Percentiles rank a stretch among this genome's conserved stretches.
These are phyloP conservation scores for Ornithoptera priamus DNA, from an alignment of 2,888 invertebrate genomes.

Conservation along the genomic window DNA sequence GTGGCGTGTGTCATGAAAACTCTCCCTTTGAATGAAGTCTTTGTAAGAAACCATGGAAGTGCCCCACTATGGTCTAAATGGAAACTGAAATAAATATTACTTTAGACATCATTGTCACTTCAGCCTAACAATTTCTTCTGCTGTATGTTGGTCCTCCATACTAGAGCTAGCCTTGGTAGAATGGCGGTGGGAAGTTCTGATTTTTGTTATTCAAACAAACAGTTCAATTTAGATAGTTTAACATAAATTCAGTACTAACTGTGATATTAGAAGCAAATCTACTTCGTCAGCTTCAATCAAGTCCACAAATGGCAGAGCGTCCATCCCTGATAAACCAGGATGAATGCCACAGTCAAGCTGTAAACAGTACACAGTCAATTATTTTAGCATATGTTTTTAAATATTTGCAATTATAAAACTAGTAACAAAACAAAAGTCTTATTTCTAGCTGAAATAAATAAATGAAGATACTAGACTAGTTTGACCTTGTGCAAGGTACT, in stretches of 20 bases:
- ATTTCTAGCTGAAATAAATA: no score
- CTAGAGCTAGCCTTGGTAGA: no score
- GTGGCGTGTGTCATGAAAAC: slow-evolving; percentile 99
- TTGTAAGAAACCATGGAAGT: slow-evolving; percentile 97
- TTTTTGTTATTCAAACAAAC: no score
- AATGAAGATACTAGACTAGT: no score
- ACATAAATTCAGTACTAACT: slow-evolving; percentile 79
- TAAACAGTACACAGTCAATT: slow-evolving; percentile 35
- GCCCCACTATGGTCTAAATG: slow-evolving; percentile 99
- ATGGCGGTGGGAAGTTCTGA: no score
- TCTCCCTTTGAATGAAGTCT: slow-evolving; percentile 97
- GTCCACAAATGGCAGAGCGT: slow-evolving; percentile 98
- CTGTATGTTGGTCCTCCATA: no score
- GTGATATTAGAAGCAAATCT: slow-evolving; percentile 95
- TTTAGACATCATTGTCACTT: not conserved
- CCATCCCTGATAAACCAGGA: slow-evolving; percentile 98
- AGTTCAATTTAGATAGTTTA: not conserved
- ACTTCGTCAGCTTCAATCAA: slow-evolving; percentile 98
- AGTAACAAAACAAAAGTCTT: not conserved
- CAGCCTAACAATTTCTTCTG: no score
- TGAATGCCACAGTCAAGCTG: slow-evolving; percentile 98
- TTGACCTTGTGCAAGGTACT: no score
- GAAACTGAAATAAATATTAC: slow-evolving; percentile 82
- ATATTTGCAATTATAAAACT: not conserved
- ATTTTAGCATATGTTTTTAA: no score